A percentile compares a stretch with the other conserved stretches of the same genome.
Evolutionary conservation across 2,888 invertebrate species (phyloP).

Genomic region (Dicyrtomina minuta): DNA sequence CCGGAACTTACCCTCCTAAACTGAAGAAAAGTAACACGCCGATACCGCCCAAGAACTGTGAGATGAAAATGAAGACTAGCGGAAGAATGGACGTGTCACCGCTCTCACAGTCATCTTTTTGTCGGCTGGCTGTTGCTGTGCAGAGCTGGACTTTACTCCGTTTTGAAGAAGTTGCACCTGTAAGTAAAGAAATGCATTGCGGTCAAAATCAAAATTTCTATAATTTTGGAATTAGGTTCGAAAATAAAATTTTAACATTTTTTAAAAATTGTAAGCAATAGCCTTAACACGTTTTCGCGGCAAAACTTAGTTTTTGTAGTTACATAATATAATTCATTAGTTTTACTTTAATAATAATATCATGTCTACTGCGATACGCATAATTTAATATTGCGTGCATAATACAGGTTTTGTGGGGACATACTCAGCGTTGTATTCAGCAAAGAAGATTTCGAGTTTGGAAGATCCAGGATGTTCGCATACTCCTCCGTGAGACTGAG

Average conservation of each 20-base stretch:
- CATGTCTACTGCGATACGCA: no score
- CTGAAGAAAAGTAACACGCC: conserved; percentile 68
- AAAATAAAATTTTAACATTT: not conserved
- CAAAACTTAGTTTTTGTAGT: not conserved
- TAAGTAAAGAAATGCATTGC: not conserved
- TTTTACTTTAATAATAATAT: no score
- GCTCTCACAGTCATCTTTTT: conserved; percentile 58
- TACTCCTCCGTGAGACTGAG: conserved; percentile 60
- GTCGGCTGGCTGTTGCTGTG: not conserved
- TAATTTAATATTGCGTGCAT: no score
- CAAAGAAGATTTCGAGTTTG: not conserved
- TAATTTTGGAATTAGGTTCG: not conserved
- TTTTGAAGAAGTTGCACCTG: conserved; percentile 1
- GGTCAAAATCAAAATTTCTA: not conserved
- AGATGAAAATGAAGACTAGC: conserved; percentile 65
- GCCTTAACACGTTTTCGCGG: no score
- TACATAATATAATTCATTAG: not conserved
- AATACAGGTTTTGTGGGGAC: no score
- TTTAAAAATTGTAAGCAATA: not conserved
- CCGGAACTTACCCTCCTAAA: no score
- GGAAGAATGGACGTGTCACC: conserved; percentile 60
- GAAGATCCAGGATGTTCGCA: conserved; percentile 3
- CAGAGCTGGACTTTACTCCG: conserved; percentile 16
- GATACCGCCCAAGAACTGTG: conserved; percentile 69
- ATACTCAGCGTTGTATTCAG: not conserved